Conservation (phyloP, 2,888 invertebrate genomes). For the Geophilus truncorum region DNA sequence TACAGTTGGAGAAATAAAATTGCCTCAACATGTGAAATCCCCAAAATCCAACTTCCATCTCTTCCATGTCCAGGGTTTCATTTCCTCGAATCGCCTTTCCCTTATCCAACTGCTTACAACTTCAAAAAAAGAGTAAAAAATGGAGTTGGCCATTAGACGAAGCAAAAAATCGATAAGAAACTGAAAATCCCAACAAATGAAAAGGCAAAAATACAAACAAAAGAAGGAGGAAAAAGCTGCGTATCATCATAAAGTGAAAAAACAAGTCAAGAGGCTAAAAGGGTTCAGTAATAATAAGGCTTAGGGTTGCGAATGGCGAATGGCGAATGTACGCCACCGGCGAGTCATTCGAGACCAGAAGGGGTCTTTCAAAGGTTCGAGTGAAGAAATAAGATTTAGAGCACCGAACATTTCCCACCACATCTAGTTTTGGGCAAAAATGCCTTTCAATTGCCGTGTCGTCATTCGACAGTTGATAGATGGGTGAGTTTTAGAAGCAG, state of each 20-base stretch:
- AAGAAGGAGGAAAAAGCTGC: not conserved
- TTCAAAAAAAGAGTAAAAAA: not conserved
- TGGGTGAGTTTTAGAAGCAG: no score
- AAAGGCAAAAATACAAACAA: not conserved
- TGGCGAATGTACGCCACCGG: not conserved
- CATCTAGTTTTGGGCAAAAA: not conserved
- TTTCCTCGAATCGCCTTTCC: not conserved
- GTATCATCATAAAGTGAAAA: not conserved
- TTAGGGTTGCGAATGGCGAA: not conserved
- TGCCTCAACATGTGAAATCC: not conserved
- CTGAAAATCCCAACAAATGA: not conserved
- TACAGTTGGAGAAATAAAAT: not conserved
- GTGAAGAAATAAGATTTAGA: not conserved
- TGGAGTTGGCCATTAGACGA: not conserved
- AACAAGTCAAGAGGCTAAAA: not conserved
- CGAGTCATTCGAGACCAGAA: not conserved
- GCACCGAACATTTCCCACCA: not conserved
- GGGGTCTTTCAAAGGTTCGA: not conserved
- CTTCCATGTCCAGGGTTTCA: not conserved
- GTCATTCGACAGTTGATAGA: no score
- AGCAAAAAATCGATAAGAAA: not conserved
- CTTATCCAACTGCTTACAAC: not conserved
- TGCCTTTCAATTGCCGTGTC: no score
- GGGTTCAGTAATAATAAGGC: not conserved
- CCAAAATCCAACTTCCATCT: not conserved